phyloP scores from a whole-genome alignment of 2,888 invertebrate genomes.

The Pecten maximus region DNA sequence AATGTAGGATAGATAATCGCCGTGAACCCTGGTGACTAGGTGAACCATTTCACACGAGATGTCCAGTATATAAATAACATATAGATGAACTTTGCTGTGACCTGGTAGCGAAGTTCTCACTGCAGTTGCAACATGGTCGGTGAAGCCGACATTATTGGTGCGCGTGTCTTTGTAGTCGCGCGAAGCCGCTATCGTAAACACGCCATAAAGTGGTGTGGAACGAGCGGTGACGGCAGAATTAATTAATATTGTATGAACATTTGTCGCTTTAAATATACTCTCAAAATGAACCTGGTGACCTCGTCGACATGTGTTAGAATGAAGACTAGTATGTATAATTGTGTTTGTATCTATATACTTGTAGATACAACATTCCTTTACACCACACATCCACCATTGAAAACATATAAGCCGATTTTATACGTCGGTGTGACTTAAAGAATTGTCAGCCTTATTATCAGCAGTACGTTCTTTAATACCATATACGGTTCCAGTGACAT shows the following conservation, averaged over 20 bases:
- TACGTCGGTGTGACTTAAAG: not conserved
- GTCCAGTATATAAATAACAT: not conserved
- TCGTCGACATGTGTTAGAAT: not conserved
- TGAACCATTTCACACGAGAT: not conserved
- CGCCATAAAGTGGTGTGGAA: not conserved
- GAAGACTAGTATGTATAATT: not conserved
- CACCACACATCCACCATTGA: not conserved
- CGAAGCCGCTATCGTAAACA: not conserved
- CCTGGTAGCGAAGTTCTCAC: not conserved
- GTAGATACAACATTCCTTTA: not conserved
- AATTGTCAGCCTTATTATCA: not conserved
- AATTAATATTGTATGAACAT: not conserved
- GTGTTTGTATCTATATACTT: not conserved
- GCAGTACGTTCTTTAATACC: not conserved
- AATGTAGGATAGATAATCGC: not conserved
- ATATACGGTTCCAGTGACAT: not conserved
- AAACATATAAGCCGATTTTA: not conserved
- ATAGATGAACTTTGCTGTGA: not conserved
- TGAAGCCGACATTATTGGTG: not conserved
- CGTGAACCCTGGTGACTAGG: not conserved
- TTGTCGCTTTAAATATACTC: not conserved
- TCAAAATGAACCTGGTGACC: not conserved
- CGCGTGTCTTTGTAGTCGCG: not conserved
- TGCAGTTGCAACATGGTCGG: not conserved
- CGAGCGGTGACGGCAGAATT: not conserved